Base-by-base conservation (phyloP, 2,888 invertebrate genomes). In the Morpho deidamia region DNA sequence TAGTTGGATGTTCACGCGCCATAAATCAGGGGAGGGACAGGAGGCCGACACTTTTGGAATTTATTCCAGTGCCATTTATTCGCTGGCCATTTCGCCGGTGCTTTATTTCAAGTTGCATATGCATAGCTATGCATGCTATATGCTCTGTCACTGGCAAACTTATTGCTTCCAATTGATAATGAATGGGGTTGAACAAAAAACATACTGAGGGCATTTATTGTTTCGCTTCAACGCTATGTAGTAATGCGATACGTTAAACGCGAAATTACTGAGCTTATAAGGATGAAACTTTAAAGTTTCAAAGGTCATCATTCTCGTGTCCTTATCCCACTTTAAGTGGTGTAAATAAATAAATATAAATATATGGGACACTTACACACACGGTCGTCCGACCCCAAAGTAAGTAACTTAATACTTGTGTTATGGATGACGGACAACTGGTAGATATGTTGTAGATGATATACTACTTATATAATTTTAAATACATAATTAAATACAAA, bases 1-100 rank as follows among this genome's bases (percentile, higher is more conserved):
- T 85, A 86, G 86, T 86, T 78, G 73, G 76, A 67, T 61, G 66
- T 74, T 74, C 79, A 78, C 78, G 77, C 74, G 68, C 81, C 77
- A 88, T 89, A 89, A 90, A 90, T 90, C 88, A 87, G 77, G 62
- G 65, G 61, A 58, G 56, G 64, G 65, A 67, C 67, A 68, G 66
- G 69, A 42, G 70, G 72, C 68, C 72, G 76, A 72, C 83, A 81
- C 79, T 78, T 78, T 74, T 58, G 81, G 85, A 86, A 87, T 87
- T 85, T 82, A 85, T 86, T 84, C 78, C 67, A 67, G 67, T 59
- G 65, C 70, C 61, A 63, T 62, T 63, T 63, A 85, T 86, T 84
- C 78, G 67, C 67, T 68, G 60, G 65, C 69, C 61, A 63, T 62
- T 63, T 63, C 60, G 62, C 62, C 65, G 67, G 67, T 67, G 66